Percentiles rank a stretch among this genome's conserved stretches.
phyloP scores from a whole-genome alignment of 2,113 vertebrate genomes.

The Barnardius zonarius region DNA sequence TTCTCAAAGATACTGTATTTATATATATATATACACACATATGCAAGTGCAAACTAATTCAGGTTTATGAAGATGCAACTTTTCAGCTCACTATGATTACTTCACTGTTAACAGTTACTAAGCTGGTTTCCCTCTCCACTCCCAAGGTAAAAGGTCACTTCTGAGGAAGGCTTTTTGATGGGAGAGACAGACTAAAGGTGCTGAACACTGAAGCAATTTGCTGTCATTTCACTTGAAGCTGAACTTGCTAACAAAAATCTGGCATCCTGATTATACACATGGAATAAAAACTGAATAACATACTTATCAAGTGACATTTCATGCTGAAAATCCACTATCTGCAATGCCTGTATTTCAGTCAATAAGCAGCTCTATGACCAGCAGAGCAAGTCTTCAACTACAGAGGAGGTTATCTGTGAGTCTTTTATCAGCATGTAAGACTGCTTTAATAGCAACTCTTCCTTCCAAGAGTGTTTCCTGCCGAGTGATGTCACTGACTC shows the following conservation, averaged over 20 bases:
- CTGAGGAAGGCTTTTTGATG: not conserved
- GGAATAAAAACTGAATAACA: not conserved
- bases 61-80: not conserved
- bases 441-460: not conserved
- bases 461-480: not conserved
- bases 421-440: not conserved
- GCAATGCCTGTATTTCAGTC: not conserved
- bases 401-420: not conserved
- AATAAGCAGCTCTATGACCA: not conserved
- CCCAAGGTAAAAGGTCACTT: not conserved
- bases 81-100: not conserved
- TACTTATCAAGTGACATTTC: not conserved
- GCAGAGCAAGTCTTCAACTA: not conserved
- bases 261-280: accelerated
- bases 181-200: not conserved
- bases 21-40: no score
- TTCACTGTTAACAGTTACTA: not conserved
- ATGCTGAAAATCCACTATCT: not conserved
- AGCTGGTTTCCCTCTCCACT: not conserved
- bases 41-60: not conserved
- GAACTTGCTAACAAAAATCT: not conserved
- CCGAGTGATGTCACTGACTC: not conserved
- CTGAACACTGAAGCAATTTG: not conserved
- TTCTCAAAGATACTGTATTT: not conserved
- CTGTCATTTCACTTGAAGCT: not conserved